These are phyloP conservation scores for Rhinogobio ventralis DNA, from an alignment of 2,797 vertebrate genomes.

Conservation along the genomic window DNA sequence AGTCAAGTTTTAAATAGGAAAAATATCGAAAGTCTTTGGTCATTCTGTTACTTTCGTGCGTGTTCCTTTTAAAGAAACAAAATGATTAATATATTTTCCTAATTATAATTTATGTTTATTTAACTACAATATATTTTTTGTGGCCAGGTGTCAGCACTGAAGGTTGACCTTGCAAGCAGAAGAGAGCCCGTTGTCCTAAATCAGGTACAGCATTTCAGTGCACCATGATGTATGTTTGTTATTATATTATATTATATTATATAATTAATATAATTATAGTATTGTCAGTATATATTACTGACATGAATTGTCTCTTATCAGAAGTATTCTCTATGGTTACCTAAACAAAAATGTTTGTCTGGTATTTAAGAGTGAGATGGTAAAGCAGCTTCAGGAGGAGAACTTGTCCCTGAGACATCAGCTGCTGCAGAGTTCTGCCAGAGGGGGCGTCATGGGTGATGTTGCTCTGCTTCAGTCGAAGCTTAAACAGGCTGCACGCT, in stretches of 20 bases:
- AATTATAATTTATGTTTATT: background rate
- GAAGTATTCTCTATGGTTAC: background rate
- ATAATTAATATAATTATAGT: no score
- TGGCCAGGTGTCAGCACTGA: conserved; percentile 71
- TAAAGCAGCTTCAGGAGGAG: conserved; percentile 69
- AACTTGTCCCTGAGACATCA: conserved; percentile 66
- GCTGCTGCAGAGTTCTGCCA: conserved; percentile 39
- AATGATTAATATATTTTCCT: background rate
- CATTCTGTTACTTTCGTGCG: no score
- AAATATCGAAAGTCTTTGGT: no score
- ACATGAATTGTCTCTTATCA: background rate
- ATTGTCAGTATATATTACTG: background rate
- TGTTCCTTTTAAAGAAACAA: no score
- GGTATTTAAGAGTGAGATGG: conserved; percentile 67
- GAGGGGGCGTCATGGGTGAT: conserved; percentile 30
- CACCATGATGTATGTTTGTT: background rate
- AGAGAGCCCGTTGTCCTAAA: conserved; percentile 68
- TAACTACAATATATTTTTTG: conserved; percentile 21
- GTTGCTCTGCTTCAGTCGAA: conserved; percentile 68
- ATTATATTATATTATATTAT: background rate
- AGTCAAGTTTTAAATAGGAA: no score
- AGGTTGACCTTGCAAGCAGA: conserved; percentile 72
- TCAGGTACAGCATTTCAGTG: conserved; percentile 58
- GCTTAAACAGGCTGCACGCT: conserved; percentile 80
- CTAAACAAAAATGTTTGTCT: conserved; percentile 5